A percentile compares a stretch with the other conserved stretches of the same genome.
These are phyloP conservation scores for Corynorhinus townsendii DNA, from an alignment of 2,113 vertebrate species.

Conservation along the genomic window DNA sequence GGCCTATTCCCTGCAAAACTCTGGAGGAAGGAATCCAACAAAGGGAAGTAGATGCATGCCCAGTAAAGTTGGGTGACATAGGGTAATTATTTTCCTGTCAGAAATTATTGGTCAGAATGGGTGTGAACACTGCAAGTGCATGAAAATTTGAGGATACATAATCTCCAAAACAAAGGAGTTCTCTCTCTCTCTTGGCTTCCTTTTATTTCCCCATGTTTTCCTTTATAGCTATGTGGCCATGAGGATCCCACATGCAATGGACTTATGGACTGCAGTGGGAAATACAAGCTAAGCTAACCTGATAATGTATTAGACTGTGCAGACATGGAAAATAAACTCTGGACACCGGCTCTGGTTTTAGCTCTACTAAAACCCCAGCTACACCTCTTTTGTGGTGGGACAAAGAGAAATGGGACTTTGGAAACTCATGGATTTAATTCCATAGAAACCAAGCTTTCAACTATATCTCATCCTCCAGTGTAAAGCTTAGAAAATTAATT, in stretches of 20 bases:
- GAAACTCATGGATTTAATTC: background rate
- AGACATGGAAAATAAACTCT: background rate
- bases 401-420: background rate
- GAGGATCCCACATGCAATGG: background rate
- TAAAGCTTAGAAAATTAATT: background rate
- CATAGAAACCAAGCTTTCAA: background rate
- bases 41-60: background rate
- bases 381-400: background rate
- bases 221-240: background rate
- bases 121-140: background rate
- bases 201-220: background rate
- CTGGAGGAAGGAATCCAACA: background rate
- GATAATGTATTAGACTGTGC: background rate
- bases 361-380: background rate
- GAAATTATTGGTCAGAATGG: background rate
- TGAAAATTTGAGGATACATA: background rate
- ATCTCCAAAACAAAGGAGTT: background rate
- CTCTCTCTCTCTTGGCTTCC: background rate
- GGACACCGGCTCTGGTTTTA: background rate
- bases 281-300: background rate
- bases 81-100: background rate
- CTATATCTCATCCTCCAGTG: background rate
- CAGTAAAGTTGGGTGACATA: background rate
- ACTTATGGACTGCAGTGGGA: background rate
- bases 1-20: background rate